These are phyloP conservation scores for Desoria tigrina DNA, from an alignment of 2,888 invertebrate genomes.

Conservation along the genomic window DNA sequence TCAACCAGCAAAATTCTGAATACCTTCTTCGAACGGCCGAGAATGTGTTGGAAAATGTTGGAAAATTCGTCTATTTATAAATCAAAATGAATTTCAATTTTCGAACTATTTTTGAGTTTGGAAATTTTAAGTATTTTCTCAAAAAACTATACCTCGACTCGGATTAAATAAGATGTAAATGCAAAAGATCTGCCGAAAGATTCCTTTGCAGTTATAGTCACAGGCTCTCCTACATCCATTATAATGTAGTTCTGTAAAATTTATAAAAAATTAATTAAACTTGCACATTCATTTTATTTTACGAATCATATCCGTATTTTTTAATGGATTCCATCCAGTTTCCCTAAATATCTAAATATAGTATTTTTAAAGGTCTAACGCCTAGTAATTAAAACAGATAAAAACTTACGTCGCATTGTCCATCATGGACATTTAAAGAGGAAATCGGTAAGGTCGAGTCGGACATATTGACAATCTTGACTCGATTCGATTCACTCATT, in stretches of 20 bases:
- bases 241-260: constrained; percentile 42
- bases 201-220: constrained; percentile 52
- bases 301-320: no score
- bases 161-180: constrained; percentile 50
- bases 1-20: constrained; percentile 50
- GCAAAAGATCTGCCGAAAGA: constrained; percentile 34
- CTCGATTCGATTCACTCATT: no score
- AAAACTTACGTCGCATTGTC: no score
- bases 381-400: no score
- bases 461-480: no score
- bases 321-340: no score
- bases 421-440: no score
- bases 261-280: background rate
- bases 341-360: no score
- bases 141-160: constrained; percentile 49
- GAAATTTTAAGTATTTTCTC: no score
- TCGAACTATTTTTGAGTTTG: background rate
- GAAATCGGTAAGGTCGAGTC: no score
- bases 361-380: no score
- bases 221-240: constrained; percentile 51
- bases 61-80: constrained; percentile 47
- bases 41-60: constrained; percentile 38
- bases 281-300: background rate
- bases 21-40: constrained; percentile 48
- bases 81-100: constrained; percentile 13